phyloP scores from a whole-genome alignment of 37 sponge, comb jelly and placozoan genomes.

The Petrosia ficiformis region DNA sequence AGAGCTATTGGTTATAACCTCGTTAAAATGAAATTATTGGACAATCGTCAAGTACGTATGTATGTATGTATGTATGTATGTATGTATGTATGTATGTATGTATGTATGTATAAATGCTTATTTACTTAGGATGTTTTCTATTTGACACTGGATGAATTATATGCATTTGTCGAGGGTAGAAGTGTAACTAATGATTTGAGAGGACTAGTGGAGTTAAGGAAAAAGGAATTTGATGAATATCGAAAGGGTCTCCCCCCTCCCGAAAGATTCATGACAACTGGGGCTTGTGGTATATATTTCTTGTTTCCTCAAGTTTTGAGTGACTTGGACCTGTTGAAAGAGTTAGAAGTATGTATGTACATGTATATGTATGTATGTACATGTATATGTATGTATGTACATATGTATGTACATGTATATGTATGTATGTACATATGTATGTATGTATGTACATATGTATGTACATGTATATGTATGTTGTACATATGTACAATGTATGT shows the following conservation, averaged over 20 bases:
- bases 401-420: background rate
- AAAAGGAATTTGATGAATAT: conserved; percentile 68
- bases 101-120: background rate
- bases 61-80: background rate
- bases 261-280: conserved; percentile 73
- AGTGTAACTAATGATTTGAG: conserved; percentile 73
- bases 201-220: conserved; percentile 73
- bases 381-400: too few relatives aligned
- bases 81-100: background rate
- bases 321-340: conserved; percentile 76
- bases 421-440: background rate
- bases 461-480: too few relatives aligned
- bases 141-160: conserved; percentile 76
- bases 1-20: conserved; percentile 77
- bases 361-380: background rate
- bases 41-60: conserved; percentile 45
- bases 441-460: background rate
- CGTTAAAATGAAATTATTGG: conserved; percentile 44
- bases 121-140: conserved; percentile 80
- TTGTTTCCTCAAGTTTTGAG: conserved; percentile 66
- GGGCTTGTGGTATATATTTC: conserved; percentile 61
- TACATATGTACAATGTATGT: too few relatives aligned
- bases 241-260: conserved; percentile 79
- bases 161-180: conserved; percentile 70
- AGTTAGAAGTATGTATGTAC: conserved; percentile 34